Evolutionary conservation across 1,140 invertebrate genomes (phyloP).

Genomic region (Diuraphis noxia): DNA sequence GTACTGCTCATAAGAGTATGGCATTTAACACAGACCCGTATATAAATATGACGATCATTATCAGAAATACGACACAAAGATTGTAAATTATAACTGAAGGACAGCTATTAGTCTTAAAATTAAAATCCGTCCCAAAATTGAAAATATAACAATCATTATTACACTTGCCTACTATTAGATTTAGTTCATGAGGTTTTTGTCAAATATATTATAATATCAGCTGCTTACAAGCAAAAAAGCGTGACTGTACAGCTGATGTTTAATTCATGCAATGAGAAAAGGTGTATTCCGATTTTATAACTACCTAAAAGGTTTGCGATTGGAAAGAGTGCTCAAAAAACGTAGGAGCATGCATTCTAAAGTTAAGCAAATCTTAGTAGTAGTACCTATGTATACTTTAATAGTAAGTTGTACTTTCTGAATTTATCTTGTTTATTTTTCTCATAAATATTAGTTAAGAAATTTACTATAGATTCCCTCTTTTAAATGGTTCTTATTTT

Average conservation of each 20-base stretch:
- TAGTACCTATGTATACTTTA: too few species aligned
- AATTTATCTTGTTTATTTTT: background rate
- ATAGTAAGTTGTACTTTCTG: background rate
- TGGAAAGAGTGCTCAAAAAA: background rate
- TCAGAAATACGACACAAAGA: background rate
- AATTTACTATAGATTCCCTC: too few species aligned
- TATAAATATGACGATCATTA: background rate
- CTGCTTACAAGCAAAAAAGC: background rate
- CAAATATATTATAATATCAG: background rate
- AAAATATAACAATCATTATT: background rate
- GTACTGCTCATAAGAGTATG: background rate
- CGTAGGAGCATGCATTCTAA: background rate
- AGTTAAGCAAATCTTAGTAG: too few species aligned
- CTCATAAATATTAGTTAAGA: too few species aligned
- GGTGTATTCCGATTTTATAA: background rate
- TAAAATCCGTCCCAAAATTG: background rate
- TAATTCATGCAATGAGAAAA: background rate
- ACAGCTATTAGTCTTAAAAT: background rate
- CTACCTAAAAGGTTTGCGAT: background rate
- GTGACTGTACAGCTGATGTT: background rate
- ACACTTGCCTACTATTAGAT: background rate
- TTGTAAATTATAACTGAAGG: background rate
- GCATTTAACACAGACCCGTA: background rate
- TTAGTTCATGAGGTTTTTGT: background rate
- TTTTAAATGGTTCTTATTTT: too few species aligned